Percentiles rank a stretch among this genome's conserved stretches.
Conservation (phyloP, 2,113 vertebrate species). For the Pterophyllum scalare region DNA sequence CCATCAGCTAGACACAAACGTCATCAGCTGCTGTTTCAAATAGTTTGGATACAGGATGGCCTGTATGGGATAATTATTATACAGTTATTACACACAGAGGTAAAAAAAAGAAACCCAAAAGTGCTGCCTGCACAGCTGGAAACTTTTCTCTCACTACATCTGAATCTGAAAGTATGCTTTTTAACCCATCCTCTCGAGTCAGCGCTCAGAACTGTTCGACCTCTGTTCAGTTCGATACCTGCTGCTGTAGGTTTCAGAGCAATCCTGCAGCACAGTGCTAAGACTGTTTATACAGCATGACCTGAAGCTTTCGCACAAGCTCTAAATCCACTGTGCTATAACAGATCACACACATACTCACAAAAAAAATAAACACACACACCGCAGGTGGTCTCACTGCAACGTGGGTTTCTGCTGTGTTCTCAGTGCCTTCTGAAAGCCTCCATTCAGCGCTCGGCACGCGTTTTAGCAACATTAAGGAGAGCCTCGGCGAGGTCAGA, state of each 20-base stretch:
- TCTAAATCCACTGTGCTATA: not conserved
- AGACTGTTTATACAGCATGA: not conserved
- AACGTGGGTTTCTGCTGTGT: not conserved
- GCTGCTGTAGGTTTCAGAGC: not conserved
- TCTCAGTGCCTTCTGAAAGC: not conserved
- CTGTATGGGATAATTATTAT: not conserved
- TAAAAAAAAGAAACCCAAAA: no score
- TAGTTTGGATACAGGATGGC: not conserved
- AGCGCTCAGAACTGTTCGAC: not conserved
- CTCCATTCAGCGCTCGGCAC: not conserved
- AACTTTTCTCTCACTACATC: not conserved
- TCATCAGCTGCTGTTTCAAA: no score
- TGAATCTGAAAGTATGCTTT: not conserved
- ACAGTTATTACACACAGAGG: no score
- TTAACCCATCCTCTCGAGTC: not conserved
- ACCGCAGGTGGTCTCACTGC: not conserved
- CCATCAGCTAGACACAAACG: no score
- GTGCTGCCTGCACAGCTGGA: not conserved
- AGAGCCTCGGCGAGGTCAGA: constrained; percentile 6
- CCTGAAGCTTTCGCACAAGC: not conserved
- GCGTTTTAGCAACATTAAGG: not conserved
- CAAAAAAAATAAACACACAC: constrained; percentile 12
- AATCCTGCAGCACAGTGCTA: not conserved
- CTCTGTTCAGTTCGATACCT: not conserved
- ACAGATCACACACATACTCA: not conserved